Evolutionary conservation across 1,140 invertebrate genomes (phyloP).

Genomic region (Caenorhabditis inopinata): DNA sequence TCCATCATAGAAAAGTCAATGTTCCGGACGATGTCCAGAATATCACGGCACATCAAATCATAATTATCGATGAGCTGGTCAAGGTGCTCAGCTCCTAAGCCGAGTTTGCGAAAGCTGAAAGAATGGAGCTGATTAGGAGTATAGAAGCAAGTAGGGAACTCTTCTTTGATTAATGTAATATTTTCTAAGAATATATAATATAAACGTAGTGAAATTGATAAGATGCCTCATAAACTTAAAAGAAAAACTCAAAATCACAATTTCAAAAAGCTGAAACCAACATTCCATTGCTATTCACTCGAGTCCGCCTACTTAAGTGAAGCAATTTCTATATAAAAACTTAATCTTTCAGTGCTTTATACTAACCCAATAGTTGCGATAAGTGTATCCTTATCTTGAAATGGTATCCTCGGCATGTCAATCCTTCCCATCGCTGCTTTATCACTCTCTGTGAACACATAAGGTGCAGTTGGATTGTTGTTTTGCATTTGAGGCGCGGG

Average conservation of each 20-base stretch:
- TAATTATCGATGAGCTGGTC: background rate
- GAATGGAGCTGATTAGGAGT: no score
- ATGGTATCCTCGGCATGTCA: background rate
- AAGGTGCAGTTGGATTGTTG: background rate
- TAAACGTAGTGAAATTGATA: no score
- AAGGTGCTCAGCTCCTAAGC: background rate
- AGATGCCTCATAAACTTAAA: no score
- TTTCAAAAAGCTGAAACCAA: background rate
- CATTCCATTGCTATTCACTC: background rate
- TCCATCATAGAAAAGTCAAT: conserved; percentile 40
- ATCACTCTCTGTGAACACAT: background rate
- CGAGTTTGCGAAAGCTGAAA: background rate
- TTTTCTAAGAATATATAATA: no score
- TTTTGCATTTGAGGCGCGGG: background rate
- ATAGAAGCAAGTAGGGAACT: no score
- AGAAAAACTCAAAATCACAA: no score
- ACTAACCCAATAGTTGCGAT: background rate
- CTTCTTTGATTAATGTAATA: no score
- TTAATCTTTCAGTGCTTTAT: no score
- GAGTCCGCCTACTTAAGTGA: background rate
- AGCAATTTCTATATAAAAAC: no score
- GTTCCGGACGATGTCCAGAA: conserved; percentile 35
- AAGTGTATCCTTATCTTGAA: background rate
- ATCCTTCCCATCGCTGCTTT: background rate
- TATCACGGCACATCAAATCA: conserved; percentile 19